Conservation (phyloP, 2,113 vertebrate genomes). For the Romanogobio albipinnatus region DNA sequence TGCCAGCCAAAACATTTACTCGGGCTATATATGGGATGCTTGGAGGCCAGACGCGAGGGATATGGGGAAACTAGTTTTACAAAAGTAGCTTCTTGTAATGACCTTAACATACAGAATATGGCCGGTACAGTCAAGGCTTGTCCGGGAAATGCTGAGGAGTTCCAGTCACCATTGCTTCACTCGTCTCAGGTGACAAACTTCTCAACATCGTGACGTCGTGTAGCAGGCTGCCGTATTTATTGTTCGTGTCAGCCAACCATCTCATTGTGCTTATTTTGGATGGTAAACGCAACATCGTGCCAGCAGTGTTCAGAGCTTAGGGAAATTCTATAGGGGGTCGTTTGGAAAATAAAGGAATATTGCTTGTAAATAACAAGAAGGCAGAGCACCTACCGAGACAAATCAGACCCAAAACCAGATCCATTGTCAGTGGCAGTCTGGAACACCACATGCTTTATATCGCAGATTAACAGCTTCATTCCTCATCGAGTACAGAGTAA, state of each 20-base stretch:
- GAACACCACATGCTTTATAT: conserved; percentile 72
- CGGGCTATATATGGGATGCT: conserved; percentile 62
- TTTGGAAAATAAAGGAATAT: conserved; percentile 48
- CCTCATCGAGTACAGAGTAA: conserved; percentile 75
- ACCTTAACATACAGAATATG: conserved; percentile 53
- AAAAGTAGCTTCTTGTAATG: conserved; percentile 55
- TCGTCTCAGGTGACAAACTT: conserved; percentile 69
- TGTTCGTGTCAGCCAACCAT: conserved; percentile 71
- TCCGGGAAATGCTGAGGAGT: conserved; percentile 42
- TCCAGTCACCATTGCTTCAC: conserved; percentile 48
- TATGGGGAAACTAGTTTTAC: conserved; percentile 55
- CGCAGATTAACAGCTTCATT: conserved; percentile 73
- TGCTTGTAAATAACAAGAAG: conserved; percentile 38
- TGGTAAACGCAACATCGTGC: conserved; percentile 62
- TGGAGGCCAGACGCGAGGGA: conserved; percentile 44
- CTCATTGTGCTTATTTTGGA: conserved; percentile 73
- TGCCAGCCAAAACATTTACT: conserved; percentile 74
- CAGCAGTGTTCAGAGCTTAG: conserved; percentile 40
- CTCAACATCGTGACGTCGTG: conserved; percentile 60
- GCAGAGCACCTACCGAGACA: conserved; percentile 1
- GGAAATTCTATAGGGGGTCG: conserved; percentile 4
- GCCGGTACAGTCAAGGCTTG: conserved; percentile 15
- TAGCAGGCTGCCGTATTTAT: conserved; percentile 68
- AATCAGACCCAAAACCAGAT: conserved; percentile 23
- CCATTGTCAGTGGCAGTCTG: conserved; percentile 62